Percentiles rank a stretch among this genome's conserved stretches.
Evolutionary conservation across 1,140 invertebrate genomes (phyloP).

Genomic region (Reticulitermes speratus): DNA sequence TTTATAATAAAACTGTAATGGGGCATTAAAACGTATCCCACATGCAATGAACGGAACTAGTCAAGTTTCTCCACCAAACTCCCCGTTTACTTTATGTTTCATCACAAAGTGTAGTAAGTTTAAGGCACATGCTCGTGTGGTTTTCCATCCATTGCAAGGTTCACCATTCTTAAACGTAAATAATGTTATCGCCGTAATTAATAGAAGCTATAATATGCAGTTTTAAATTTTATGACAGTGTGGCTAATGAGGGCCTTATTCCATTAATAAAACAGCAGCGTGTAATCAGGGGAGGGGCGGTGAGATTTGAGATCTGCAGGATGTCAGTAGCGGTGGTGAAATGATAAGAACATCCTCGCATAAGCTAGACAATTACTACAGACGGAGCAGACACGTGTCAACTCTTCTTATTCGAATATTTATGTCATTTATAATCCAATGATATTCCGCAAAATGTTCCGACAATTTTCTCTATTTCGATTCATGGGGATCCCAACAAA

Average conservation of each 20-base stretch:
- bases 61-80: too few relatives aligned
- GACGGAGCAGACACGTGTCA: background rate
- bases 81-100: too few relatives aligned
- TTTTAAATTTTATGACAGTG: background rate
- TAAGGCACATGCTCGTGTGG: background rate
- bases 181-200: background rate
- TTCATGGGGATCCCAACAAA: too few relatives aligned
- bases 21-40: too few relatives aligned
- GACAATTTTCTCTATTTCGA: too few relatives aligned
- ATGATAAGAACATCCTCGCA: background rate
- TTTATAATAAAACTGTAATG: too few relatives aligned
- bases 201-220: background rate
- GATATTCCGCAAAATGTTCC: too few relatives aligned
- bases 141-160: background rate
- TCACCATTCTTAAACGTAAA: background rate
- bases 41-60: too few relatives aligned
- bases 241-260: background rate
- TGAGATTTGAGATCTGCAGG: background rate
- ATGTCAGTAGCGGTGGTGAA: background rate
- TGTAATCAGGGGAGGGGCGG: too few relatives aligned
- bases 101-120: too few relatives aligned
- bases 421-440: too few relatives aligned
- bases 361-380: background rate
- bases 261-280: background rate
- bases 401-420: too few relatives aligned